Evolutionary conservation across 30 jellyfish, hydroid and myxozoan species (phyloP), one percentile per base, ranked within the genome.

Genomic region (Aurelia sp.): DNA sequence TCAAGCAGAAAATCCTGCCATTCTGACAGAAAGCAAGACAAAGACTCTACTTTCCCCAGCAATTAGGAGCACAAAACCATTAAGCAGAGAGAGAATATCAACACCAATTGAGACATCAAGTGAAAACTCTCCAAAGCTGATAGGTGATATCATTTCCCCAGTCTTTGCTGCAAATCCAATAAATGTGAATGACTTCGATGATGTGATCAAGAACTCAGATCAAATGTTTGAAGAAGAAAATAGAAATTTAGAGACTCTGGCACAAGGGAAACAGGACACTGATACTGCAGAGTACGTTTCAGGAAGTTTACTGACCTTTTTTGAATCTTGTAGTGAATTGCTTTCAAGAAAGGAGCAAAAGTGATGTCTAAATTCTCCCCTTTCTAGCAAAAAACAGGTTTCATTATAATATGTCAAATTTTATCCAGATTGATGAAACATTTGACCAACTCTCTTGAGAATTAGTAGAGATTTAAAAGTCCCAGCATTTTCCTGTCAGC

Each of bases 81-180:
- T 41, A 17, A 11, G 31, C 37, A 47, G 81, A 47, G 89, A 23
- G 6, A 63, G 81, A 66, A 67, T 81, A 37, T 81, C 90, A 50
- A 81, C 90, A 17, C 90, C 90, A 23, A 55, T 67, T 30, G 90
- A 67, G 23, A 41, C 53, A 55, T 18, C 50, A 52, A 72, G 13
- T 64, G 51, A 53, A 11, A 51, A 27, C 3, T 11, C 48, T 21
- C 69, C 69, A n/a, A 21, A 35, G 33, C 65, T 81, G 6, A 48
- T 9, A n/a, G 40, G 23, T 6, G 70, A 55, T 81, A 19, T 19
- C 21, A 68, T 81, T 11, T 81, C 90, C 22, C 90, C 90, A 13
- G 83, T 81, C 1, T 41, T 81, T n/a, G 79, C 52, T 21, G 59
- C 69, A 12, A 65, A 55, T 44, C 19, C 37, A 61, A 18, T 4